Evolutionary conservation across 2,797 vertebrate species (phyloP), one percentile per base, ranked within the genome.

Genomic region (Nasua narica): DNA sequence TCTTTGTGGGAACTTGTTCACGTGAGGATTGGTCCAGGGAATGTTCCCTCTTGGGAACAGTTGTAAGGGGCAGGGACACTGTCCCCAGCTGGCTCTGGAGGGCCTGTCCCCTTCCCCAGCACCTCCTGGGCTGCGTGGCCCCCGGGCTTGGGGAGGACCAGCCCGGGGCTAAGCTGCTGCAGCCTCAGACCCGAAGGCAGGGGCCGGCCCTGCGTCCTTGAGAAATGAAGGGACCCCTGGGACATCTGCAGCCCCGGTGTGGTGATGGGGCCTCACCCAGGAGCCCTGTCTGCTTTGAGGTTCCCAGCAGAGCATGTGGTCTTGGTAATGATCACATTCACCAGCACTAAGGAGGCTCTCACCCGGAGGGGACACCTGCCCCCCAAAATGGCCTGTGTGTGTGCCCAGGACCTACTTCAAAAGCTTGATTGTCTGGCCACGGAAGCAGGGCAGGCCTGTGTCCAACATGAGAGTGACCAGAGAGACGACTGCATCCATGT

Each of bases 401-500:
- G 46, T 65, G 54, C 76, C 43, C 27, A 76, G 86, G 27, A 99
- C 99, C 98, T 98, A 99, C 99, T 99, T 99, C 70, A 99, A 98
- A 56, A 99, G 99, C 97, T 99, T 99, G 98, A 99, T 99, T 96
- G 99, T 99, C 98, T 99, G 99, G 95, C 99, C 99, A 91, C 99
- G 99, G 98, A 99, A 99, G 97, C 99, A 99, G 3, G 99, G 99
- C 79, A 99, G 98, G 72, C 99, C 99, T 0, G 99, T 99, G 98
- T 99, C 99, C 98, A 99, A 97, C 99, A 99, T 99, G 96, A 99
- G 92, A 0, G 99, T 99, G 70, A 99, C 99, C 37, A 99, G 98
- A 12, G 99, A 99, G 62, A 99, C 99, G 1, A 99, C 99, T 0
- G 99, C 99, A 32, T 99, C 99, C 99, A 99, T 99, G 97, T 99